Conservation (phyloP, 2,888 invertebrate genomes). For the Spilosoma lubricipeda region DNA sequence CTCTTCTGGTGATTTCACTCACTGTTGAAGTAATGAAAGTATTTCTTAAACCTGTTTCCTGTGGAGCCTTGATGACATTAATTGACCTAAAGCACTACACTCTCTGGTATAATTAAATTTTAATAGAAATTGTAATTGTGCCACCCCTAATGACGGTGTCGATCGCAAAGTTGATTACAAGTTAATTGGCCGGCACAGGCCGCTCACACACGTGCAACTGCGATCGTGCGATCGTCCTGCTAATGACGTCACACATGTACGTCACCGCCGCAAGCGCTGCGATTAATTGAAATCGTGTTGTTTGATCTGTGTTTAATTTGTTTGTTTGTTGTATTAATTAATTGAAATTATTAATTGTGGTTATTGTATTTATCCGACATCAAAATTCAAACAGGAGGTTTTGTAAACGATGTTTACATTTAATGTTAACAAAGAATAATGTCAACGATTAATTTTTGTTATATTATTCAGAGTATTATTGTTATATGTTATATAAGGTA, state of each 20-base stretch:
- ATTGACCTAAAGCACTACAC: too few species aligned
- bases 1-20: too few species aligned
- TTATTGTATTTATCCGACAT: not conserved
- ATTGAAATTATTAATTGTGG: constrained; percentile 14
- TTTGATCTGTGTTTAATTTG: constrained; percentile 15
- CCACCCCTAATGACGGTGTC: constrained; percentile 42
- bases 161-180: constrained; percentile 50
- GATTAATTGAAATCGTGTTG: constrained; percentile 45
- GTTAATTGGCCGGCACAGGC: constrained; percentile 44
- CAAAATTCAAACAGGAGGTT: not conserved
- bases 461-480: too few species aligned
- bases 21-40: too few species aligned
- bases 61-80: too few species aligned
- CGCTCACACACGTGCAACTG: constrained; percentile 31
- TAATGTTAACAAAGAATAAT: not conserved
- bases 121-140: not conserved
- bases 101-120: too few species aligned
- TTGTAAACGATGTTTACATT: not conserved
- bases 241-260: constrained; percentile 47
- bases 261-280: constrained; percentile 41
- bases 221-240: constrained; percentile 29
- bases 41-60: too few species aligned
- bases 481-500: too few species aligned
- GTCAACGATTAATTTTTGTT: too few species aligned
- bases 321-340: constrained; percentile 13